phyloP scores from a whole-genome alignment of 1,140 invertebrate genomes.

The Coenobita brevimanus region DNA sequence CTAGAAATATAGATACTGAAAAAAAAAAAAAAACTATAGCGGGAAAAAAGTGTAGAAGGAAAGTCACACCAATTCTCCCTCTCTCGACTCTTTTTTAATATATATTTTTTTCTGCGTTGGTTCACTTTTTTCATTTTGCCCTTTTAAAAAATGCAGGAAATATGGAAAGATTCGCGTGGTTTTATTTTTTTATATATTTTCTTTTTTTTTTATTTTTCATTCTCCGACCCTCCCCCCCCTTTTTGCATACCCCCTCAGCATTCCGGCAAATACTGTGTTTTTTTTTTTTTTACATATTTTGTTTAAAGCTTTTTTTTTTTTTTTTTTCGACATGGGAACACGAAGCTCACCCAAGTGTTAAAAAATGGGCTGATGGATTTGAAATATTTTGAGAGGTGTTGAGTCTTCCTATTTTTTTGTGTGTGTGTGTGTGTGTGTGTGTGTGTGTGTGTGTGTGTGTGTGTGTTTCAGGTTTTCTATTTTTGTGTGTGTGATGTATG shows the following conservation, averaged over 20 bases:
- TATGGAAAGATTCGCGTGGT: slow-evolving; percentile 43
- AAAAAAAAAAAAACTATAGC: not conserved
- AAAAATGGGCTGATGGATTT: slow-evolving; percentile 11
- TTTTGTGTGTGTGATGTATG: slow-evolving; percentile 10
- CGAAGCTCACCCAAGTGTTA: slow-evolving; percentile 22
- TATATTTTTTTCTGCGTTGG: slow-evolving; percentile 14
- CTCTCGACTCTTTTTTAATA: slow-evolving; percentile 10
- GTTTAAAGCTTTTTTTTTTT: not conserved
- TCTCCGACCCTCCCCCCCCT: too few species aligned
- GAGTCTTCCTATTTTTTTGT: not conserved
- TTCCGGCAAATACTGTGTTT: slow-evolving; percentile 42
- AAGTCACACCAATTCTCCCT: slow-evolving; percentile 19
- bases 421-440: slow-evolving; percentile 18
- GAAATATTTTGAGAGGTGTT: not conserved
- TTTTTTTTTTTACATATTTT: slow-evolving; percentile 44
- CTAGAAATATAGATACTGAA: too few species aligned
- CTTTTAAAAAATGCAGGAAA: slow-evolving; percentile 53
- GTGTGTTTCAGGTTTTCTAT: not conserved
- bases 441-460: too few species aligned
- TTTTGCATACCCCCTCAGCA: not conserved
- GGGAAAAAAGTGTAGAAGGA: slow-evolving; percentile 9
- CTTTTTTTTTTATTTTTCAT: slow-evolving; percentile 34
- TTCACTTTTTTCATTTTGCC: slow-evolving; percentile 41
- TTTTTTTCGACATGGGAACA: slow-evolving; percentile 27
- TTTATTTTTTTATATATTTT: slow-evolving; percentile 50